Percentiles rank a stretch among this genome's conserved stretches.
phyloP scores from a whole-genome alignment of 1,140 invertebrate genomes.

The Rhizoglyphus robini region DNA sequence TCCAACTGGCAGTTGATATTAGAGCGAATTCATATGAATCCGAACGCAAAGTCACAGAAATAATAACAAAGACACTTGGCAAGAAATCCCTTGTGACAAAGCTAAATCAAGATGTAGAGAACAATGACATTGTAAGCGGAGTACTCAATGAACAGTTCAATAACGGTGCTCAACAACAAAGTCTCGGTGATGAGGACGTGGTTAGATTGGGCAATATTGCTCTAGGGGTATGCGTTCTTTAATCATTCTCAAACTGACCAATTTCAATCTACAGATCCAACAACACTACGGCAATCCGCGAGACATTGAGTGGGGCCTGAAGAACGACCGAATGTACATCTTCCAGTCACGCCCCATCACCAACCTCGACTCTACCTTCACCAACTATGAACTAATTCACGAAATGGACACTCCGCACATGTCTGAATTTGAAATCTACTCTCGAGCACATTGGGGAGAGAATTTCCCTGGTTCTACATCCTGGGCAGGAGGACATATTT shows the following conservation, averaged over 20 bases:
- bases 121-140: not conserved
- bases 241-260: not conserved
- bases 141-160: not conserved
- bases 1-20: constrained; percentile 36
- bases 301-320: constrained; percentile 27
- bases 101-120: not conserved
- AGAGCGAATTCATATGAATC: not conserved
- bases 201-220: constrained; percentile 9
- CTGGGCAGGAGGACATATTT: not conserved
- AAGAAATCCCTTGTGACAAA: constrained; percentile 10
- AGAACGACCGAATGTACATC: not conserved
- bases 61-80: not conserved
- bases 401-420: constrained; percentile 21
- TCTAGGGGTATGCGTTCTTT: not conserved
- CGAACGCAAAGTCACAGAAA: not conserved
- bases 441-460: constrained; percentile 24
- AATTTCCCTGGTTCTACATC: constrained; percentile 12
- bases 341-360: constrained; percentile 26
- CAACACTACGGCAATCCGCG: constrained; percentile 3
- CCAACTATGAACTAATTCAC: constrained; percentile 24
- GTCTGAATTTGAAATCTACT: constrained; percentile 21
- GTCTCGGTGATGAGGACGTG: constrained; percentile 17
- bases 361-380: constrained; percentile 10
- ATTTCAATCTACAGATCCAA: constrained; percentile 12
- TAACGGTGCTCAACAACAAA: constrained; percentile 7